phyloP scores from a whole-genome alignment of 2,113 vertebrate genomes.

The Corythornis vintsioides region DNA sequence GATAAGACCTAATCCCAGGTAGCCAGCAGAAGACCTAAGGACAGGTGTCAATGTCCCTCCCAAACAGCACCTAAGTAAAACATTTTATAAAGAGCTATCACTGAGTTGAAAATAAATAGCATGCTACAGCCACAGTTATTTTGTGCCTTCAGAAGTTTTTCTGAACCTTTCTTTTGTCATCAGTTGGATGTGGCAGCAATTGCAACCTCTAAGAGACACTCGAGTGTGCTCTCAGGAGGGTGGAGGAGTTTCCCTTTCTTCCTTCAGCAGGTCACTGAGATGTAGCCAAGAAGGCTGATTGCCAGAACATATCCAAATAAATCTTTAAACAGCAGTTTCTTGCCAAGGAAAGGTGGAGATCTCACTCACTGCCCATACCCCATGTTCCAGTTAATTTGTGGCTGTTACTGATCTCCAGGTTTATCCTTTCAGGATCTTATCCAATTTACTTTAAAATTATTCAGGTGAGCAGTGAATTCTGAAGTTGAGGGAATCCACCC shows the following conservation, averaged over 20 bases:
- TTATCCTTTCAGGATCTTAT: not conserved
- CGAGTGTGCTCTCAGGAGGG: accelerated
- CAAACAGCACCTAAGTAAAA: not conserved
- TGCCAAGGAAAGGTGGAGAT: not conserved
- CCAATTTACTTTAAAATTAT: not conserved
- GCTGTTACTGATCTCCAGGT: not conserved
- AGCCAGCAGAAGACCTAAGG: not conserved
- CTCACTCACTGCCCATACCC: not conserved
- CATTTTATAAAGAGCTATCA: not conserved
- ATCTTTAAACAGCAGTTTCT: not conserved
- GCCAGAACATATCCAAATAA: not conserved
- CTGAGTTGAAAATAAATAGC: not conserved
- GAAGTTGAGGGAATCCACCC: not conserved
- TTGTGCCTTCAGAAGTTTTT: not conserved
- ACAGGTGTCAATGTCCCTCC: not conserved
- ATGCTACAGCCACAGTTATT: not conserved
- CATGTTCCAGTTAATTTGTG: not conserved
- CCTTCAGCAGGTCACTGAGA: not conserved
- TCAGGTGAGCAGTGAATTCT: not conserved
- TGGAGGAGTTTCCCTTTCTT: not conserved
- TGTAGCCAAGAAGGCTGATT: not conserved
- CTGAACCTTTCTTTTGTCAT: not conserved
- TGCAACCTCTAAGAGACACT: not conserved
- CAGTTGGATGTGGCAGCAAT: not conserved
- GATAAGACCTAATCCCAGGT: not conserved